Evolutionary conservation across 2,797 vertebrate genomes (phyloP).

Genomic region (Sebastes matsubarae): DNA sequence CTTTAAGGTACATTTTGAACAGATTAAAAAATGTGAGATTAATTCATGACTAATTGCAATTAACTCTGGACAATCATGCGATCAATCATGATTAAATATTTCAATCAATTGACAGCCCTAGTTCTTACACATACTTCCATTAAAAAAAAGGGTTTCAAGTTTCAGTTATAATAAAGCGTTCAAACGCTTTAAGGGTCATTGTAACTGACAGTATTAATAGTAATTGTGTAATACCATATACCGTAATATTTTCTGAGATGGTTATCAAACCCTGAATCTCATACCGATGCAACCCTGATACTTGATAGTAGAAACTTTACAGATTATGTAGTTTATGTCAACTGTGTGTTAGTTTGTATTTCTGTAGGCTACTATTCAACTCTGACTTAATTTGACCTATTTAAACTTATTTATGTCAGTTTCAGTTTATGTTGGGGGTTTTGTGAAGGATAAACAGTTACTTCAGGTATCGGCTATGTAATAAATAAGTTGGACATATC

Average conservation of each 20-base stretch:
- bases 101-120: too few relatives aligned
- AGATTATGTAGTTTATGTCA: background rate
- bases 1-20: too few relatives aligned
- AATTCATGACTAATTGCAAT: too few relatives aligned
- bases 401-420: background rate
- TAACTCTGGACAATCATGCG: too few relatives aligned
- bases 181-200: too few relatives aligned
- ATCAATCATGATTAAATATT: too few relatives aligned
- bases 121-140: too few relatives aligned
- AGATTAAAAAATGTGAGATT: too few relatives aligned
- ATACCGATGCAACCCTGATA: background rate
- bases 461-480: background rate
- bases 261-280: background rate
- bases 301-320: background rate
- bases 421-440: background rate
- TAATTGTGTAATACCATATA: background rate
- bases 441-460: background rate
- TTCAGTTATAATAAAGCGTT: too few relatives aligned
- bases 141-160: too few relatives aligned
- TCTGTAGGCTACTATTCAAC: background rate
- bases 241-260: background rate
- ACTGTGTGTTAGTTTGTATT: background rate
- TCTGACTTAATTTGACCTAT: background rate
- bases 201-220: too few relatives aligned
- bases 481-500: constrained; percentile 7